Conservation (phyloP, 2,113 vertebrate species). For the Panthera uncia region DNA sequence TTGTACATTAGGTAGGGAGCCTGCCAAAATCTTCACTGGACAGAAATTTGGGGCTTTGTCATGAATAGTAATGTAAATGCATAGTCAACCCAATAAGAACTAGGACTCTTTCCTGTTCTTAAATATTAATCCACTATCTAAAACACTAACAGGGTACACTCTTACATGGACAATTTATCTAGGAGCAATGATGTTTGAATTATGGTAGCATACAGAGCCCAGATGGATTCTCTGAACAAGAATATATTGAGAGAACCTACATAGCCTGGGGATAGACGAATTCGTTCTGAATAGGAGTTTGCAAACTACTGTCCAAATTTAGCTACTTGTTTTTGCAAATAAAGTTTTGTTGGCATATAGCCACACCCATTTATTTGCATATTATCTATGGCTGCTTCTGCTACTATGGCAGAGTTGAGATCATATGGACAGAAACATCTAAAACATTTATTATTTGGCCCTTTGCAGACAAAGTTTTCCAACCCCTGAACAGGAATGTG, state of each 20-base stretch:
- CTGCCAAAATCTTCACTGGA: neutral
- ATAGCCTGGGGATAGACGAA: neutral
- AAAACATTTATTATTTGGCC: neutral
- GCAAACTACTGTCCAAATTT: neutral
- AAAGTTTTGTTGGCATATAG: neutral
- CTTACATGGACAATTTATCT: neutral
- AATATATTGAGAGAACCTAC: neutral
- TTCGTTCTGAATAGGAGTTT: neutral
- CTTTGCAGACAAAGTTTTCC: neutral
- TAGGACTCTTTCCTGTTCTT: neutral
- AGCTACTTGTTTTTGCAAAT: neutral
- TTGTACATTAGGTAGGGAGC: neutral
- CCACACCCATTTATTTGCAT: neutral
- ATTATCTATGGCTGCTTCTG: neutral
- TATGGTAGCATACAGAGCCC: neutral
- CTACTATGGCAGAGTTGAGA: neutral
- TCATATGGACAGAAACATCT: neutral
- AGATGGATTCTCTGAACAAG: neutral
- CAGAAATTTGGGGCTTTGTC: neutral
- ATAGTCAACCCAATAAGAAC: neutral
- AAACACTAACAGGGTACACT: neutral
- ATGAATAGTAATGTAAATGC: neutral
- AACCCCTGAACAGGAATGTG: neutral
- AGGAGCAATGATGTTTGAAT: neutral
- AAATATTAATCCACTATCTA: neutral